Evolutionary conservation across 2,797 vertebrate species (phyloP).

Genomic region (Gymnothorax javanicus): DNA sequence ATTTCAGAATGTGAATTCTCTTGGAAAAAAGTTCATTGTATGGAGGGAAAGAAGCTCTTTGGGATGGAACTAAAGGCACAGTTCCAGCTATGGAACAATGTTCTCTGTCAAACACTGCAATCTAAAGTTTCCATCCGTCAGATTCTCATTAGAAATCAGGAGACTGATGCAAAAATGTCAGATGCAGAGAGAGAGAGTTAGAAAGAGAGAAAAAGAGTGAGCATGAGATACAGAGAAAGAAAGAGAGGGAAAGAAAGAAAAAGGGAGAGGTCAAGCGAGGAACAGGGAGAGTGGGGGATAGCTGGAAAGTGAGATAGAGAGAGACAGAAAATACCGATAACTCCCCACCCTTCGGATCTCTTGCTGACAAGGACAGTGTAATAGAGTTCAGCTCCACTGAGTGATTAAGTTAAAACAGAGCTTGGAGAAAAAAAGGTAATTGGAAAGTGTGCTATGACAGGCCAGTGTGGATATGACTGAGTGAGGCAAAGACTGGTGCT

Average conservation of each 20-base stretch:
- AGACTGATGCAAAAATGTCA: constrained; percentile 54
- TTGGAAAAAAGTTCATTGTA: not conserved
- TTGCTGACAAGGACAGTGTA: constrained; percentile 57
- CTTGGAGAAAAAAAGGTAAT: constrained; percentile 52
- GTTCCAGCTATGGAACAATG: not conserved
- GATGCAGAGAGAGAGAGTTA: not conserved
- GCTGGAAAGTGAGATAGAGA: not conserved
- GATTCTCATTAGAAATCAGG: constrained; percentile 72
- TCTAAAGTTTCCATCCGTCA: constrained; percentile 58
- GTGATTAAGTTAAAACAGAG: constrained; percentile 58
- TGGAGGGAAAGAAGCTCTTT: not conserved
- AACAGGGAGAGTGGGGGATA: not conserved
- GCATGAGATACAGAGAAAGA: not conserved
- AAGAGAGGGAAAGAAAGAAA: not conserved
- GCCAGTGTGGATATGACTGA: constrained; percentile 39
- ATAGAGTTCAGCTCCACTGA: constrained; percentile 52
- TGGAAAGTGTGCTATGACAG: constrained; percentile 53
- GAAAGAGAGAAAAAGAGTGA: not conserved
- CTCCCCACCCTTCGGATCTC: constrained; percentile 46
- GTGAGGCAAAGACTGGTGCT: constrained; percentile 47
- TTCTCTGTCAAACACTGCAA: constrained; percentile 65
- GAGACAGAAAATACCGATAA: not conserved
- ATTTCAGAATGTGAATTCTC: not conserved
- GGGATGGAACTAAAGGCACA: not conserved
- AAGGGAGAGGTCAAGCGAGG: not conserved